Base-by-base conservation (phyloP, 2,888 invertebrate species). In the Clistopyga incitator region DNA sequence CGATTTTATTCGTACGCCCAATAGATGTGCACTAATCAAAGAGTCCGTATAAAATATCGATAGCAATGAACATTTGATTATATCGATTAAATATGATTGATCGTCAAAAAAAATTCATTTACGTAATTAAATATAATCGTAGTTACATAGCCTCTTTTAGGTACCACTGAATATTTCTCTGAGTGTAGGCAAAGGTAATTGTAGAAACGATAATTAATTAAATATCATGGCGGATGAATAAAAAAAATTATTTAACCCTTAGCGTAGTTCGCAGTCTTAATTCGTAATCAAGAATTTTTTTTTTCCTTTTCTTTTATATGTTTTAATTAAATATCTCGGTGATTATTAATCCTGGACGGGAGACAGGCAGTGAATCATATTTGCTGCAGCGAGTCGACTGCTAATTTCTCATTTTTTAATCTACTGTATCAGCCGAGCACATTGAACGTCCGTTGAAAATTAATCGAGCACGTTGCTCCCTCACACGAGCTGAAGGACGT, bases 241-340 rank as follows among this genome's bases (percentile, higher is more conserved):
- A 11, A 15, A 25, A 11, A 13, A 59, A 68, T 45, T 65, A 38
- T 52, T 65, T 42, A 23, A 34, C 54, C 25, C 6, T 42, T 42
- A 3, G n/a, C 56, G 25, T 20, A 38, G 54, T 23, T n/a, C 71
- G 23, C 38, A 11, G 34, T 52, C 34, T 78, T 68, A 59, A 84
- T 84, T 84, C 61, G 38, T 56, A 67, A 79, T 79, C 56, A 45
- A 64, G 52, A 11, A 34, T 25, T 2, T 20, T 42, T 18, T 8
- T 13, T 42, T 38, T 61, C 20, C 65, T 81, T 54, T 52, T n/a
- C n/a, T n/a, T n/a, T 68, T 23, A 65, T 77, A 45, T 18, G n/a
- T 74, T 81, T 81, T 81, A 81, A 78, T 81, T 81, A 71, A 78
- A 68, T 70, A 74, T 64, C 71, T 47, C 45, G 52, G n/a, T 52